Percentiles rank a stretch among this genome's conserved stretches.
Evolutionary conservation across 1,140 invertebrate species (phyloP).

Genomic region (Drosophila quadrilineata): DNA sequence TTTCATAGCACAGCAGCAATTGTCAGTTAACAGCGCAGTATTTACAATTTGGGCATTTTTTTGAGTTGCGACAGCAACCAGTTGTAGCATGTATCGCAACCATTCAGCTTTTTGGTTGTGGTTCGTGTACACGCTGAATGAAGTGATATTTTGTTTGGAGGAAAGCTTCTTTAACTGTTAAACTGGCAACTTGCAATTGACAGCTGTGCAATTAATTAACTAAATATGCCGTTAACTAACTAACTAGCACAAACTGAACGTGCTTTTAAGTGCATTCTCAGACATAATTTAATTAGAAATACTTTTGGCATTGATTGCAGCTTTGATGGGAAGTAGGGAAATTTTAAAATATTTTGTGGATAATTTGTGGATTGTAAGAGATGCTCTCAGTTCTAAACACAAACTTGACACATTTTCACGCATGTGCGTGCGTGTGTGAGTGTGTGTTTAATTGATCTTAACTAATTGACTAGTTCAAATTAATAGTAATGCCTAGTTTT

Average conservation of each 20-base stretch:
- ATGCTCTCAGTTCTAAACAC: constrained; percentile 12
- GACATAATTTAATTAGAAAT: constrained; percentile 1
- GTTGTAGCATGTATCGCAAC: background rate
- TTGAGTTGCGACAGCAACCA: background rate
- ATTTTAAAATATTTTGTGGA: constrained; percentile 27
- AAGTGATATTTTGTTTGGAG: no score
- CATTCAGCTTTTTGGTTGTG: background rate
- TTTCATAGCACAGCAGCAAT: background rate
- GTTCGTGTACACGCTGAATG: background rate
- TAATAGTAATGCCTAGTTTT: background rate
- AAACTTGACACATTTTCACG: constrained; percentile 25
- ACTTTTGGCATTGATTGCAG: background rate
- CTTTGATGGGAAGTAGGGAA: constrained; percentile 20
- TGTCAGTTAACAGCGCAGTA: constrained; percentile 11
- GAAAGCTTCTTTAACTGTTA: no score
- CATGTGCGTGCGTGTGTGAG: background rate
- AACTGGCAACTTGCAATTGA: no score
- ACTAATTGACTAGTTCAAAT: background rate
- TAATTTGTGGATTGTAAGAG: constrained; percentile 14
- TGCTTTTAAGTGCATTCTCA: no score
- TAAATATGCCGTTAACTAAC: no score
- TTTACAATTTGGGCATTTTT: background rate
- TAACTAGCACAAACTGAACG: no score
- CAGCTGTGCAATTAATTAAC: no score
- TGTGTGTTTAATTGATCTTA: constrained; percentile 18